These are phyloP conservation scores for Galbula dea DNA, from an alignment of 2,113 vertebrate species.

Conservation along the genomic window DNA sequence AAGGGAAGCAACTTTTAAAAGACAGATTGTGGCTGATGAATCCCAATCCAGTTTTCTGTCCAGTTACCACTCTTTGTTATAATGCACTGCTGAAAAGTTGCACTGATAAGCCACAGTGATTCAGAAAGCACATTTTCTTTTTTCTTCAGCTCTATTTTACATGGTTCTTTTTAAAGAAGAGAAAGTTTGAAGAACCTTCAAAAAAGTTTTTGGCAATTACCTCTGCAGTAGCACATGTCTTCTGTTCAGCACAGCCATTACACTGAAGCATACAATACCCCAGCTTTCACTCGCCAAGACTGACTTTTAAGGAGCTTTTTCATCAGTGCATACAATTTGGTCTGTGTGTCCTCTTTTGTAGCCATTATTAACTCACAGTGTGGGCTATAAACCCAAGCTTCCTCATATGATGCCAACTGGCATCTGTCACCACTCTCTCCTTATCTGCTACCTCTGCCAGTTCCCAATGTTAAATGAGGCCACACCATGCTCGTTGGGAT, in stretches of 20 bases:
- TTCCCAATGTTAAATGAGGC: slow-evolving; percentile 45
- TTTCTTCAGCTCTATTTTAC: not conserved
- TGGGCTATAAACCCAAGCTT: slow-evolving; percentile 33
- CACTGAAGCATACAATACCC: not conserved
- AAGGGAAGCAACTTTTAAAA: not conserved
- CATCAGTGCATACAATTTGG: slow-evolving; percentile 14
- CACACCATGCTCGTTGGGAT: not conserved
- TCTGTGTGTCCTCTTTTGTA: slow-evolving; percentile 29
- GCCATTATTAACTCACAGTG: not conserved
- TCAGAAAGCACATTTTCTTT: not conserved
- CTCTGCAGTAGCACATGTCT: not conserved
- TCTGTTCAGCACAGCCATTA: not conserved
- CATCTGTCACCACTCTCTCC: slow-evolving; percentile 43
- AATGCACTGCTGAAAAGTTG: not conserved
- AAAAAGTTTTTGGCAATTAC: not conserved
- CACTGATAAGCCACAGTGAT: not conserved
- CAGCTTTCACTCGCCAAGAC: not conserved
- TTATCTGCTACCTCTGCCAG: slow-evolving; percentile 55
- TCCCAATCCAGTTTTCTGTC: not conserved
- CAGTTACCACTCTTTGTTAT: not conserved
- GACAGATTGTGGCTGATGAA: not conserved
- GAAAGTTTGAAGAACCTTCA: not conserved
- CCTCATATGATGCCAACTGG: slow-evolving; percentile 51
- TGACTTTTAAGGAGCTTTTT: slow-evolving; percentile 57
- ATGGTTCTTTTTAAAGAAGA: not conserved